Evolutionary conservation across 2,797 vertebrate genomes (phyloP), one percentile per base, ranked within the genome.

Genomic region (Gymnoscopelus braueri): DNA sequence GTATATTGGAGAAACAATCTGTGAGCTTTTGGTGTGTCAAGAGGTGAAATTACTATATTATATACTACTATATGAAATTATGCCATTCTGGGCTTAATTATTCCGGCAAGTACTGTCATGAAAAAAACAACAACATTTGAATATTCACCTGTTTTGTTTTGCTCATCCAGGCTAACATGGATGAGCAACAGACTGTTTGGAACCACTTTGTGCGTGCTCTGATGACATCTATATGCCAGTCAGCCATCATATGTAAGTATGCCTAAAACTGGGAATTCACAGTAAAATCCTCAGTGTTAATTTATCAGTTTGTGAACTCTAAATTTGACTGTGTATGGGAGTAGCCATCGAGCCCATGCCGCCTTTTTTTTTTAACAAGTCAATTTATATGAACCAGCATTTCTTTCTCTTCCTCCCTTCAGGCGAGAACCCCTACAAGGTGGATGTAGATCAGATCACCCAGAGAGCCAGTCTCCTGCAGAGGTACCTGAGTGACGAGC

Each of bases 151-250:
- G 3, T 7, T 56, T 0, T 63, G 14, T 3, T 32, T 7, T 2
- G 19, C 5, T 49, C 6, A 64, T 78, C 32, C 70, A 99, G 98
- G 96, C 95, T 55, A 98, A 97, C 88, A 81, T 99, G 79, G 95
- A 94, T 0, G 96, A 98, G 85, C 89, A 95, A 83, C 96, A 97
- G 86, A 80, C 93, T 51, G 85, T 91, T 0, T 96, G 96, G 69
- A 96, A 92, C 88, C 89, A 85, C 1, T 96, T 98, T 84, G 81
- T 97, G 70, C 94, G 97, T 79, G 94, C 95, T 3, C 83, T 99
- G 86, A 99, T 99, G 98, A 97, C 91, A 0, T 92, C 95, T 0
- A 94, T 99, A 82, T 99, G 98, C 88, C 96, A 96, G 88, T 96
- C 95, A 0, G 96, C 96, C 67, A 95, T 99, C 70, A 91, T 96